phyloP scores from a whole-genome alignment of 35 echinoderm and acorn worm genomes.

The Acanthaster planci region DNA sequence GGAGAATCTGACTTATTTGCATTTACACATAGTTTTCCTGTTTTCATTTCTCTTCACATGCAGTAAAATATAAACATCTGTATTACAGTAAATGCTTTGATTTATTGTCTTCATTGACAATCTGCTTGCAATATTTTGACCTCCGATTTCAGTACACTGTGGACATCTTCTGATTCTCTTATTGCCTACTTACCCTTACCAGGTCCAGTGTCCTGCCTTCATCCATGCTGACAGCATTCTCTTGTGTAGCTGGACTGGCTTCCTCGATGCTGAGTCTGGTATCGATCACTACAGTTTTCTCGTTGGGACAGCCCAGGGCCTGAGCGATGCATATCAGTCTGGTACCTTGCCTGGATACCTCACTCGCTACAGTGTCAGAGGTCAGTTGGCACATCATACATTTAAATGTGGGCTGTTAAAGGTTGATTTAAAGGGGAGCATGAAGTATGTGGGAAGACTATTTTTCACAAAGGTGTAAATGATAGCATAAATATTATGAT shows the following conservation, averaged over 20 bases:
- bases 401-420: background rate
- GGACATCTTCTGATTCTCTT: too few species aligned
- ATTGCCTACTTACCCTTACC: background rate
- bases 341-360: background rate
- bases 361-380: conserved; percentile 2
- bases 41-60: too few species aligned
- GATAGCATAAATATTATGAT: background rate
- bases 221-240: conserved; percentile 2
- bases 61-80: too few species aligned
- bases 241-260: conserved; percentile 15
- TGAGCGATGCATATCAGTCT: conserved; percentile 2
- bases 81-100: too few species aligned
- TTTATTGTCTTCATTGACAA: too few species aligned
- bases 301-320: conserved; percentile 26
- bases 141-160: too few species aligned
- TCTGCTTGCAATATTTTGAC: too few species aligned
- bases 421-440: background rate
- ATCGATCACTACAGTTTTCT: conserved; percentile 12
- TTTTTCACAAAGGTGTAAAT: background rate
- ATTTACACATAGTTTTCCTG: too few species aligned
- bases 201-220: conserved; percentile 40
- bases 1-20: too few species aligned
- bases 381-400: background rate
- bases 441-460: background rate
- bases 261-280: conserved; percentile 41